These are phyloP conservation scores for Halcyon malimbica DNA, from an alignment of 2,113 vertebrate species.

Conservation along the genomic window DNA sequence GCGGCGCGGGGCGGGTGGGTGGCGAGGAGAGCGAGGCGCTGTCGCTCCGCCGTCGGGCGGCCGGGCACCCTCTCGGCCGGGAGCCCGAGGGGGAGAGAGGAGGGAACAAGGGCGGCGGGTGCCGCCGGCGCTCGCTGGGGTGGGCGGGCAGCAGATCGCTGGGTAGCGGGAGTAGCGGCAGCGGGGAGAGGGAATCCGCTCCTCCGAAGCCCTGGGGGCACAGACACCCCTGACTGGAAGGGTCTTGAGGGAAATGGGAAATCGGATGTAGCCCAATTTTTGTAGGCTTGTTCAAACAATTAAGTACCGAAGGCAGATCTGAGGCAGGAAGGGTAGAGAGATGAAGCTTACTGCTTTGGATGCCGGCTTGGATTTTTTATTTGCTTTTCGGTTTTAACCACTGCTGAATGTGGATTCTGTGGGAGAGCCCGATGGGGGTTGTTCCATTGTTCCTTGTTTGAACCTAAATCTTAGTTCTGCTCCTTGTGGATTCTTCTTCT, in stretches of 20 bases:
- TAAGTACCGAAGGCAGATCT: neutral
- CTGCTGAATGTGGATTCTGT: conserved; percentile 15
- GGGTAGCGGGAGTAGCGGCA: neutral
- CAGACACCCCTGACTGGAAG: neutral
- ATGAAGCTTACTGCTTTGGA: neutral
- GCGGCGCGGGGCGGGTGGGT: neutral
- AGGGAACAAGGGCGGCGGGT: neutral
- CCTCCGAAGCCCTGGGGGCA: neutral
- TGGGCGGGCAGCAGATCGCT: neutral
- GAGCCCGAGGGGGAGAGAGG: neutral
- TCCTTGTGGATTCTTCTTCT: conserved; percentile 20
- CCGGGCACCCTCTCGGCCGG: neutral
- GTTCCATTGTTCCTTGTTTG: neutral
- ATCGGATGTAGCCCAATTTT: neutral
- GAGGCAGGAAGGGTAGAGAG: neutral
- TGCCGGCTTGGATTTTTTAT: neutral
- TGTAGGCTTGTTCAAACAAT: neutral
- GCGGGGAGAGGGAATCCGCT: neutral
- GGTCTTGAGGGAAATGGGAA: neutral
- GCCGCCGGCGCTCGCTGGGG: neutral
- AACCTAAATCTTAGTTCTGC: conserved; percentile 29
- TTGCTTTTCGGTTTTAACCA: conserved; percentile 9
- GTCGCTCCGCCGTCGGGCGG: neutral
- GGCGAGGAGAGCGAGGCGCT: neutral
- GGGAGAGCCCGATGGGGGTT: neutral